Base-by-base conservation (phyloP, 2,888 invertebrate species). In the Prosapia bicincta region DNA sequence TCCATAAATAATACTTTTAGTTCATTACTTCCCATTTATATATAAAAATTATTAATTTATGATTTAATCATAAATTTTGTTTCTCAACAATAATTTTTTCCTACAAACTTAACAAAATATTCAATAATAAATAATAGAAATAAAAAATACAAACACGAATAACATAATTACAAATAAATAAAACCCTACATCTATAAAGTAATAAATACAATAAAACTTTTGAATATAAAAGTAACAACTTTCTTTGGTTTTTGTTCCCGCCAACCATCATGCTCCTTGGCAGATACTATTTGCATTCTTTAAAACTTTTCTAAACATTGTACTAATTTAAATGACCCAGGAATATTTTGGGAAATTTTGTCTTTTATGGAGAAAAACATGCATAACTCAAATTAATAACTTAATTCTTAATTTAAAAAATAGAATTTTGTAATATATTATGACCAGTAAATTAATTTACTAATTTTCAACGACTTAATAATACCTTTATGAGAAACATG, bases 161-260 rank as follows among this genome's bases (percentile, higher is more conserved):
- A 26, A 66, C 32, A 65, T 66, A 24, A 66, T 70, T 66, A 20
- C 70, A 75, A 70, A 26, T 70, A 75, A 66, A 75, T 30, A 20
- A 26, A 65, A 23, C 30, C 74, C 54, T 66, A 66, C 54, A 66
- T 71, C 38, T 70, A 75, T 23, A 54, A 66, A 70, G 32, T 70
- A 75, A 71, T 70, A 69, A 30, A 69, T 28, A 69, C 26, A 69
- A 26, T 69, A 69, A 54, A 54, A 54, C 13, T 54, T 38, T 54
- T 54, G 54, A 54, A 54, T 13, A 38, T 54, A 54, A 54, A 54
- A 54, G 20, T 54, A 54, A 54, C 54, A 54, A 54, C 54, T 54
- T 38, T 74, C 71, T 75, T 75, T 75, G 75, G 75, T 75, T 75
- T 38, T 38, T 71, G 69, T 20, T 75, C 66, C 75, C 69, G 32